Base-by-base conservation (phyloP, 2,888 invertebrate species). In the Corbicula japonica region DNA sequence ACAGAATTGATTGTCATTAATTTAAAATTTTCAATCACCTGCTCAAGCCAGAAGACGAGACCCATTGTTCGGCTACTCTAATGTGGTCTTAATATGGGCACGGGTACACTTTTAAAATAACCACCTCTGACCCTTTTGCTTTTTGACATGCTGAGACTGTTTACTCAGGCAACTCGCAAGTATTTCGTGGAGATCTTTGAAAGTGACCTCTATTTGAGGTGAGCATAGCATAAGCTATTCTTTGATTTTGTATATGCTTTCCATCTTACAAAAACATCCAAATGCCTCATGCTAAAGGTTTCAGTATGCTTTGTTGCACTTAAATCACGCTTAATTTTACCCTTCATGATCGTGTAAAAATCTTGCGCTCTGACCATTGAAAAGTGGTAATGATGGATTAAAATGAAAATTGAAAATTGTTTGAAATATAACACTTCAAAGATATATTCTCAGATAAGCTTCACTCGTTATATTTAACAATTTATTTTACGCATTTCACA, bases 401-500 rank as follows among this genome's bases (percentile, higher is more conserved):
- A 62, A 44, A n/a, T 30, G 38, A 26, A 65, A 48, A 71, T 26
- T 68, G 48, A 65, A 70, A 65, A 10, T 41, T 58, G 58, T 38
- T 76, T 76, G 70, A 70, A 63, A 65, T 58, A 60, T 46, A 65
- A 63, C 34, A 76, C 76, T 76, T 76, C 76, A 76, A 76, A 74
- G 66, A 54, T 52, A 21, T 34, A 21, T 58, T 35, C 58, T 35
- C 34, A 58, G 58, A 58, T 58, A n/a, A n/a, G 35, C 23, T 21
- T 58, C 35, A 21, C 21, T n/a, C 23, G n/a, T 35, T 38, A 15
- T 35, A 58, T 58, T 58, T 58, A 21, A 15, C 5, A 21, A 12
- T 54, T 32, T 32, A 18, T 30, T 23, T 54, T 18, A 32, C 23
- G 30, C n/a, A 30, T 32, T 54, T 54, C 32, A n/a, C 10, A 54